Conservation (phyloP, 2,888 invertebrate species). For the Netelia melanura region DNA sequence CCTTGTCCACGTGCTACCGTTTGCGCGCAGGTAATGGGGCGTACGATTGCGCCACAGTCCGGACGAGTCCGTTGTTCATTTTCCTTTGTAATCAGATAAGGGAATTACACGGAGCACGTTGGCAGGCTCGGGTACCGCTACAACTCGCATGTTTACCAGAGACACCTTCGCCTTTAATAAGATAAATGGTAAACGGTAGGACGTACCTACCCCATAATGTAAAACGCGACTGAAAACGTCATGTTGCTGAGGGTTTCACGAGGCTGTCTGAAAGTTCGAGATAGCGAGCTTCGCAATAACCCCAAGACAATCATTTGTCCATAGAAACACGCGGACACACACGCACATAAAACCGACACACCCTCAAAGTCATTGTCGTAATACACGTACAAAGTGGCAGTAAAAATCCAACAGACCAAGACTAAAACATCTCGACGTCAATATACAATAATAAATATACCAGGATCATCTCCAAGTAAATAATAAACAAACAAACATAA, state of each 20-base stretch:
- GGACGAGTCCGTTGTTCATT: conserved; percentile 8
- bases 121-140: neutral
- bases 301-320: neutral
- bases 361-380: neutral
- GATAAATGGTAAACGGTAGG: conserved; percentile 6
- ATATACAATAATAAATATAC: conserved; percentile 11
- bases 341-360: neutral
- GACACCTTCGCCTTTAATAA: conserved; percentile 6
- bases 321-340: neutral
- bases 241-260: neutral
- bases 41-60: conserved; percentile 21
- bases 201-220: neutral
- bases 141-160: too few species aligned
- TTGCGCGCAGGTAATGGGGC: conserved; percentile 1
- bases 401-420: neutral
- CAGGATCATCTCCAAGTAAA: neutral
- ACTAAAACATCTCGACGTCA: neutral
- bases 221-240: conserved; percentile 3
- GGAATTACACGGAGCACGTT: neutral
- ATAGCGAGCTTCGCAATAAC: conserved; percentile 25
- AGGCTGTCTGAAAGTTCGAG: conserved; percentile 22
- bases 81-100: conserved; percentile 45
- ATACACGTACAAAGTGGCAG: neutral
- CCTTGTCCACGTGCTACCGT: neutral
- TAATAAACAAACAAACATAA: neutral